These are phyloP conservation scores for Thunnus albacares DNA, from an alignment of 2,797 vertebrate species.

Conservation along the genomic window DNA sequence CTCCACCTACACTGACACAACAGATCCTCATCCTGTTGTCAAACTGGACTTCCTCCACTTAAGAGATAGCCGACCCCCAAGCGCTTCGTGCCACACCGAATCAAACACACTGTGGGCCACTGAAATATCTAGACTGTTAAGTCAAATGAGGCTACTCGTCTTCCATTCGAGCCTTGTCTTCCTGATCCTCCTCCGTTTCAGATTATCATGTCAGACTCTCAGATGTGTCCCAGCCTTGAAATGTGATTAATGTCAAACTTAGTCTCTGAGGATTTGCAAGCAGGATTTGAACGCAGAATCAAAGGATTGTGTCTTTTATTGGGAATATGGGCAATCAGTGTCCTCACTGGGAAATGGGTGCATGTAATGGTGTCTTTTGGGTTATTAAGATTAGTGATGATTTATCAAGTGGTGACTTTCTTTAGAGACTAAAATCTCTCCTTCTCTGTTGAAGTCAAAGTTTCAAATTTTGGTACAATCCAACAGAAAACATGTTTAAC, in stretches of 20 bases:
- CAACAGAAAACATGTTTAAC: not conserved
- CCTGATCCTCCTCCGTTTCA: slow-evolving; percentile 51
- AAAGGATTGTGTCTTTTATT: slow-evolving; percentile 39
- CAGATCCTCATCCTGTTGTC: slow-evolving; percentile 31
- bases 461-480: not conserved
- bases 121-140: slow-evolving; percentile 46
- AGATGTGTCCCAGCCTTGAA: slow-evolving; percentile 60
- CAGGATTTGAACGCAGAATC: slow-evolving; percentile 37
- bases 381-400: slow-evolving; percentile 36
- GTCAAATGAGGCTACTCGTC: slow-evolving; percentile 53
- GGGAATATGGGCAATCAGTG: slow-evolving; percentile 20
- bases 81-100: slow-evolving; percentile 19
- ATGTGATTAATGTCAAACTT: slow-evolving; percentile 72
- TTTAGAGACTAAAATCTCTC: not conserved
- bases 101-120: slow-evolving; percentile 7
- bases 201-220: slow-evolving; percentile 59
- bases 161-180: slow-evolving; percentile 36
- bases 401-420: slow-evolving; percentile 14
- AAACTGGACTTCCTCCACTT: slow-evolving; percentile 12
- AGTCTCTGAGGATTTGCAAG: slow-evolving; percentile 57
- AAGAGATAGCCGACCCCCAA: slow-evolving; percentile 8
- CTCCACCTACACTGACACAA: not conserved
- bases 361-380: slow-evolving; percentile 24
- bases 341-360: slow-evolving; percentile 15
- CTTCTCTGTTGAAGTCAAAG: not conserved